Conservation (phyloP, 2,888 invertebrate species). For the Antitype chi region DNA sequence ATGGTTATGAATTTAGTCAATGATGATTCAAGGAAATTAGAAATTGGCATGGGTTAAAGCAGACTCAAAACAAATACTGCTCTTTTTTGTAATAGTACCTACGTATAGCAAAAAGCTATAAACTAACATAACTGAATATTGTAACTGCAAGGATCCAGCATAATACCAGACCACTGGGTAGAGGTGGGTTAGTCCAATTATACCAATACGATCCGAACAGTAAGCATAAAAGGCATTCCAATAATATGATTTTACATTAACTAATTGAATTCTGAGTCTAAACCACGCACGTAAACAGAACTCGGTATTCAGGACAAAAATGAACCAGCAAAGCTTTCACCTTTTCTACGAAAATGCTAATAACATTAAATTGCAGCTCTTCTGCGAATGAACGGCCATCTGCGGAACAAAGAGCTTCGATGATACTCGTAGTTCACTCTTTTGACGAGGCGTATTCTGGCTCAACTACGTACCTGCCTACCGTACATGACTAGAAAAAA, state of each 20-base stretch:
- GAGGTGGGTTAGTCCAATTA: too few species aligned
- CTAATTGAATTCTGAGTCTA: conserved; percentile 18
- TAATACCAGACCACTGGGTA: too few species aligned
- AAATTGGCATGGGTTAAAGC: not conserved
- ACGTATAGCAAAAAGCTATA: too few species aligned
- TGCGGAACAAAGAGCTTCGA: conserved; percentile 34
- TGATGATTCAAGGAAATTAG: not conserved
- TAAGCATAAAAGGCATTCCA: conserved; percentile 5
- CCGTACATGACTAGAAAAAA: not conserved
- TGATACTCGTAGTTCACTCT: conserved; percentile 3
- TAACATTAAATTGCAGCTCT: conserved; percentile 20
- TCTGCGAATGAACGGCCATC: conserved; percentile 22
- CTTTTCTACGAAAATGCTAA: conserved; percentile 26
- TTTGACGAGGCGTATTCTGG: conserved; percentile 21
- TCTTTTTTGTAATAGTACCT: too few species aligned
- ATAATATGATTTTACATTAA: not conserved
- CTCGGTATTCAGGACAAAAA: conserved; percentile 6
- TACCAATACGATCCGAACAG: not conserved
- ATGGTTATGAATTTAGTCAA: not conserved
- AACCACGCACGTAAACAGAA: not conserved
- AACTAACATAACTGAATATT: too few species aligned
- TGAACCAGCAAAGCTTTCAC: conserved; percentile 24
- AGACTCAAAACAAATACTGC: not conserved
- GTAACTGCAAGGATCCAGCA: too few species aligned
- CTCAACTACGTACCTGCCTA: not conserved